A percentile compares a stretch with the other conserved stretches of the same genome.
Evolutionary conservation across 2,113 vertebrate genomes (phyloP).

Genomic region (Takifugu bimaculatus): DNA sequence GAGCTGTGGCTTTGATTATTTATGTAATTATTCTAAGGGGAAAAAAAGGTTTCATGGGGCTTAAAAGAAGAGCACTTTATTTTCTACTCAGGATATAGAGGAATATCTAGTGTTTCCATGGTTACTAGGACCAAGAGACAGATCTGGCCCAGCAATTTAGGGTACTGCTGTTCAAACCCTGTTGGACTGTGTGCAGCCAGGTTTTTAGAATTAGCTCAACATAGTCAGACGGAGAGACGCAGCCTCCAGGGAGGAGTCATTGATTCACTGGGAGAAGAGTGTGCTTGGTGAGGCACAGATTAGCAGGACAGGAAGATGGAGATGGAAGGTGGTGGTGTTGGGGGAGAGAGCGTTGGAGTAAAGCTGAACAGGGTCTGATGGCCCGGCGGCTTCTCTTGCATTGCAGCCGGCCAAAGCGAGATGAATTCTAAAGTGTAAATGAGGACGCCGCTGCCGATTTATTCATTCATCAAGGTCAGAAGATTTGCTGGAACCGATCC

Average conservation of each 20-base stretch:
- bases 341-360: no score
- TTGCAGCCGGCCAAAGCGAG: constrained; percentile 14
- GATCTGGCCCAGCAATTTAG: constrained; percentile 46
- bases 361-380: not conserved
- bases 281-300: constrained; percentile 14
- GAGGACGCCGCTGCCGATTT: no score
- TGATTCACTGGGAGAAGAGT: constrained; percentile 25
- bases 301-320: constrained; percentile 10
- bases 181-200: constrained; percentile 19
- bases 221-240: not conserved
- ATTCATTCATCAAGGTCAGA: no score
- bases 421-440: constrained; percentile 39
- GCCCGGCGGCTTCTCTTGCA: not conserved
- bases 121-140: constrained; percentile 41
- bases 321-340: not conserved
- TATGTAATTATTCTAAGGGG: no score
- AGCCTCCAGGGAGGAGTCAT: constrained; percentile 12
- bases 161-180: constrained; percentile 27
- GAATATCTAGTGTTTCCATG: constrained; percentile 59
- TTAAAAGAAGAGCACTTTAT: not conserved
- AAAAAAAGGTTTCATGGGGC: no score
- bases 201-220: constrained; percentile 28
- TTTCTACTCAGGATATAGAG: constrained; percentile 20
- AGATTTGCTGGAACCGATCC: no score
- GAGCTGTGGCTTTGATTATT: no score